These are phyloP conservation scores for Stichodactyla mertensii DNA, from an alignment of 64 coral and sea anemone species.

Conservation along the genomic window DNA sequence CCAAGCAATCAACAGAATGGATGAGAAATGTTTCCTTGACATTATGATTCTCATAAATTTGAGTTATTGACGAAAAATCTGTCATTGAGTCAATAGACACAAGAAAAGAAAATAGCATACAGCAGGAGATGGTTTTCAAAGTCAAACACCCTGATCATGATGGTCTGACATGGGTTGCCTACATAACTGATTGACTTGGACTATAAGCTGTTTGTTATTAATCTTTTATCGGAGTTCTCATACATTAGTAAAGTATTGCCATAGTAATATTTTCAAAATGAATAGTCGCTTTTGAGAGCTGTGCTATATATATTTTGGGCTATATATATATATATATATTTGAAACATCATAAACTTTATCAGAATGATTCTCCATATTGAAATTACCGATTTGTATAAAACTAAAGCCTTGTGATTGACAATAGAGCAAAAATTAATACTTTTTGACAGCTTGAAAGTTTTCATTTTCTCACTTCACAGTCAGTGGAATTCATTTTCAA, in stretches of 20 bases:
- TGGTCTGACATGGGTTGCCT: not conserved
- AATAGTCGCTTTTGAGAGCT: conserved; percentile 6
- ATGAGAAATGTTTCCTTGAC: not conserved
- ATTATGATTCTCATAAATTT: not conserved
- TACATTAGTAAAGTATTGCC: conserved; percentile 9
- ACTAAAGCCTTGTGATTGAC: not conserved
- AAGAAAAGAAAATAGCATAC: not conserved
- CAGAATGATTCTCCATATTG: not conserved
- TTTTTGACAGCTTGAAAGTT: not conserved
- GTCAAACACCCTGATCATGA: not conserved
- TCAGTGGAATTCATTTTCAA: not conserved
- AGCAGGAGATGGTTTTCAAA: not conserved
- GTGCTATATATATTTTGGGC: not conserved
- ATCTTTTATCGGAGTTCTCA: conserved; percentile 9
- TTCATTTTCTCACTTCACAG: not conserved
- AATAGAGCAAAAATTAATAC: not conserved
- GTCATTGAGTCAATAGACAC: not conserved
- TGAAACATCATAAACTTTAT: not conserved
- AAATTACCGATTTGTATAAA: not conserved
- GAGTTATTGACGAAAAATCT: not conserved
- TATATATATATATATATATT: too few relatives aligned
- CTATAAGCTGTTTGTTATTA: conserved; percentile 9
- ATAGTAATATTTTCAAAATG: conserved; percentile 10
- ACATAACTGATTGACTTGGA: conserved; percentile 8
- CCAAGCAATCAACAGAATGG: not conserved